Percentiles rank a stretch among this genome's conserved stretches.
phyloP scores from a whole-genome alignment of 2,113 vertebrate genomes.

The Eclectus roratus region DNA sequence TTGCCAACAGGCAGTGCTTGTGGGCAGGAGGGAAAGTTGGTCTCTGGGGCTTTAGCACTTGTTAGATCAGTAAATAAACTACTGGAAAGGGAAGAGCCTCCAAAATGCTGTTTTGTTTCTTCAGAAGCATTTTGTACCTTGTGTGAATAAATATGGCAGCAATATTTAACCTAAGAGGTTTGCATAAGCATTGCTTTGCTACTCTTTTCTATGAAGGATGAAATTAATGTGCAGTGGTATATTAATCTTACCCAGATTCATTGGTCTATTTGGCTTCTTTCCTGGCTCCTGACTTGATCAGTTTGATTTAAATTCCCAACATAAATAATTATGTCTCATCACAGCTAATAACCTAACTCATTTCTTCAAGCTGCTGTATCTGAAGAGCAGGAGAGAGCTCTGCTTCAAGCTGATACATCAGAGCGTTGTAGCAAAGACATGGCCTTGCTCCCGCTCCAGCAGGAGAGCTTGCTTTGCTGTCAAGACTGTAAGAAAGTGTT shows the following conservation, averaged over 20 bases:
- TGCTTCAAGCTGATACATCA: neutral
- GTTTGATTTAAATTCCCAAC: neutral
- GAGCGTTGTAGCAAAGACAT: neutral
- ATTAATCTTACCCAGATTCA: neutral
- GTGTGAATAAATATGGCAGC: neutral
- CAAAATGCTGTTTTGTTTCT: neutral
- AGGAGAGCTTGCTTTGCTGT: neutral
- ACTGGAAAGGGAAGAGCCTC: neutral
- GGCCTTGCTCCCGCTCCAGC: neutral
- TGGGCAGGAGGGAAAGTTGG: constrained; percentile 10
- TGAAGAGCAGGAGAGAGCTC: neutral
- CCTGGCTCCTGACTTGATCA: neutral
- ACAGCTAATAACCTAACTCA: neutral
- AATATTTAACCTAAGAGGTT: neutral
- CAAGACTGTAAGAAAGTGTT: neutral
- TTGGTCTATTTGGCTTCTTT: neutral
- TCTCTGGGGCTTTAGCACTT: neutral
- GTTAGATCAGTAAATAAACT: constrained; percentile 44
- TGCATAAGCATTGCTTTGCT: neutral
- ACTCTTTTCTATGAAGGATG: neutral
- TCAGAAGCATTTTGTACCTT: neutral
- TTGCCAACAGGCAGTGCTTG: constrained; percentile 4
- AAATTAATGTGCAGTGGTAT: neutral
- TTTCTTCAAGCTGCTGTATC: neutral
- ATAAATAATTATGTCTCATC: neutral